Percentiles rank a stretch among this genome's conserved stretches.
These are phyloP conservation scores for Calliopum simillimum DNA, from an alignment of 2,888 invertebrate species.

Conservation along the genomic window DNA sequence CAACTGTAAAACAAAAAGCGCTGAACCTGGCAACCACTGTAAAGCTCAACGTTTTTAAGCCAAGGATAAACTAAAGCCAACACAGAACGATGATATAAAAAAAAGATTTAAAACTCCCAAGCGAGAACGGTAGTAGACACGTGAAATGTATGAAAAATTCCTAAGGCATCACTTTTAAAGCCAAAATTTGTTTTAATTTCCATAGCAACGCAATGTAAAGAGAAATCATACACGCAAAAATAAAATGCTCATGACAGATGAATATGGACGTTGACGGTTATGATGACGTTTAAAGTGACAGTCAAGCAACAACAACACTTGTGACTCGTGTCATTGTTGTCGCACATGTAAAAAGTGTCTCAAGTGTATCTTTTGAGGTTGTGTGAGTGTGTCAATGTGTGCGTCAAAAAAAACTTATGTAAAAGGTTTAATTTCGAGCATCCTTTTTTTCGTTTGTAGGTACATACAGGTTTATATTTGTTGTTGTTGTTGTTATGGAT, in stretches of 20 bases:
- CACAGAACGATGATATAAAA: background rate
- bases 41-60: too few relatives aligned
- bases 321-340: constrained; percentile 41
- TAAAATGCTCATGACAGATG: constrained; percentile 9
- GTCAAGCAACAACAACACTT: background rate
- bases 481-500: background rate
- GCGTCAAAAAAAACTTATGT: too few relatives aligned
- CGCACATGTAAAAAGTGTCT: constrained; percentile 44
- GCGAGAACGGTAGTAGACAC: background rate
- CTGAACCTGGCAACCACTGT: too few relatives aligned
- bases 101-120: constrained; percentile 1
- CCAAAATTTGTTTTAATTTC: background rate
- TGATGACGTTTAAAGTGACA: constrained; percentile 24
- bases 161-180: background rate
- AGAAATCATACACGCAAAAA: background rate
- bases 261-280: constrained; percentile 1
- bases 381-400: background rate
- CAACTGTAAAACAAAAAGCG: too few relatives aligned
- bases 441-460: too few relatives aligned
- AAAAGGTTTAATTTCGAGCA: too few relatives aligned
- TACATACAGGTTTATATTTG: background rate
- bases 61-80: background rate
- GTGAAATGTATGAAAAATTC: background rate
- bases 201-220: background rate
- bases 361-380: constrained; percentile 45